Conservation (phyloP, 2,888 invertebrate species). For the Oegoconia quadripuncta region DNA sequence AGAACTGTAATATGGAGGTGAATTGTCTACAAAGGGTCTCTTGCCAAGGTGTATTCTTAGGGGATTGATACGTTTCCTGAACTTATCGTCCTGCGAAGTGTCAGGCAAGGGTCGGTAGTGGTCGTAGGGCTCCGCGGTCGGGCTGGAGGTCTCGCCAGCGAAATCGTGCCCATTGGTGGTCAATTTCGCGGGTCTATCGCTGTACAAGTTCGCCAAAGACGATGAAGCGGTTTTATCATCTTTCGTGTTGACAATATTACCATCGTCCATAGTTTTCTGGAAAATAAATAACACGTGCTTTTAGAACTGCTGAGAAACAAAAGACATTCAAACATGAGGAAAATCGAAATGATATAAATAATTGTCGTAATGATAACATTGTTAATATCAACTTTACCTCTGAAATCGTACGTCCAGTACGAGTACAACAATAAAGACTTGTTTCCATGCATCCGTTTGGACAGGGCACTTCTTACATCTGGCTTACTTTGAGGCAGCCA, state of each 20-base stretch:
- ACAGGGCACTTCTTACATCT: conserved; percentile 70
- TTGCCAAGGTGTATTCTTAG: conserved; percentile 70
- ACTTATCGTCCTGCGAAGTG: conserved; percentile 49
- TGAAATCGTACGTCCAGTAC: conserved; percentile 77
- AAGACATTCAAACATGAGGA: conserved; percentile 71
- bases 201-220: conserved; percentile 54
- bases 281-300: conserved; percentile 67
- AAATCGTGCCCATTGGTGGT: conserved; percentile 65
- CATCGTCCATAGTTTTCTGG: conserved; percentile 79
- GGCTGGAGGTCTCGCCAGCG: conserved; percentile 43
- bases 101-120: conserved; percentile 43
- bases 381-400: conserved; percentile 53
- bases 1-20: conserved; percentile 51
- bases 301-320: conserved; percentile 64
- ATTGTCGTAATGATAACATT: conserved; percentile 48
- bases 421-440: conserved; percentile 70
- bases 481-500: conserved; percentile 74
- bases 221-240: conserved; percentile 61
- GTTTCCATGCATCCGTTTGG: conserved; percentile 74
- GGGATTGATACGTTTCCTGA: conserved; percentile 65
- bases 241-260: conserved; percentile 66
- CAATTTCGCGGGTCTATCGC: conserved; percentile 58
- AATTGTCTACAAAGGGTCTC: conserved; percentile 70
- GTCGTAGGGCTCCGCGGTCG: conserved; percentile 36
- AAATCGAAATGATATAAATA: conserved; percentile 64